Evolutionary conservation across 2,113 vertebrate genomes (phyloP).

Genomic region (Stigmatopora argus): DNA sequence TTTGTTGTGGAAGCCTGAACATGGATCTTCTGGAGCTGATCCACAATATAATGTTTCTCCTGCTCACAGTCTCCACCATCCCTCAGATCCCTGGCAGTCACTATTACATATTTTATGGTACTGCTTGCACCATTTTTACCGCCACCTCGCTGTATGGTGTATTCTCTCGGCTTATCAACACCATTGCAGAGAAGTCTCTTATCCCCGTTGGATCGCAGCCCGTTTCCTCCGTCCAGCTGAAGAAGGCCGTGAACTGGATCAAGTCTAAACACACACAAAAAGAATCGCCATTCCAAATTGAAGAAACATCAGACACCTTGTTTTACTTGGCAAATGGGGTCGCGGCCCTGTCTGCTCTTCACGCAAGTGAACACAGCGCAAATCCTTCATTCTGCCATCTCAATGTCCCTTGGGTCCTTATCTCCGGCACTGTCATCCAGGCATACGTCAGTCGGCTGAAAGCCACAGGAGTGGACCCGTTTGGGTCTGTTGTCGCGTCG

Average conservation of each 20-base stretch:
- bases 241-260: constrained; percentile 37
- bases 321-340: constrained; percentile 83
- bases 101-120: constrained; percentile 75
- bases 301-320: constrained; percentile 71
- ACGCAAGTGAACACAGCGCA: constrained; percentile 12
- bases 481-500: constrained; percentile 75
- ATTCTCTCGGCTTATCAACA: constrained; percentile 80
- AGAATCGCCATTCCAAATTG: constrained; percentile 6
- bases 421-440: constrained; percentile 78
- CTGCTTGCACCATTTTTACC: constrained; percentile 71
- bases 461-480: constrained; percentile 66
- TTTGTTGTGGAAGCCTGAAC: constrained; percentile 72
- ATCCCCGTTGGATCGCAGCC: constrained; percentile 75
- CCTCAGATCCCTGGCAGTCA: constrained; percentile 72
- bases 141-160: constrained; percentile 73
- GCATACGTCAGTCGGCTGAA: constrained; percentile 77
- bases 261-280: constrained; percentile 13
- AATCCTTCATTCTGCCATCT: constrained; percentile 61
- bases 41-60: constrained; percentile 75
- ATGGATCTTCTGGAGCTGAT: constrained; percentile 77
- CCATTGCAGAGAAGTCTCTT: constrained; percentile 81
- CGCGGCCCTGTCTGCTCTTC: constrained; percentile 76
- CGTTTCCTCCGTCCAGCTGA: constrained; percentile 62
- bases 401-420: constrained; percentile 77
- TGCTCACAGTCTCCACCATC: constrained; percentile 73